These are phyloP conservation scores for Catharus bicknelli DNA, from an alignment of 2,113 vertebrate genomes.

Conservation along the genomic window DNA sequence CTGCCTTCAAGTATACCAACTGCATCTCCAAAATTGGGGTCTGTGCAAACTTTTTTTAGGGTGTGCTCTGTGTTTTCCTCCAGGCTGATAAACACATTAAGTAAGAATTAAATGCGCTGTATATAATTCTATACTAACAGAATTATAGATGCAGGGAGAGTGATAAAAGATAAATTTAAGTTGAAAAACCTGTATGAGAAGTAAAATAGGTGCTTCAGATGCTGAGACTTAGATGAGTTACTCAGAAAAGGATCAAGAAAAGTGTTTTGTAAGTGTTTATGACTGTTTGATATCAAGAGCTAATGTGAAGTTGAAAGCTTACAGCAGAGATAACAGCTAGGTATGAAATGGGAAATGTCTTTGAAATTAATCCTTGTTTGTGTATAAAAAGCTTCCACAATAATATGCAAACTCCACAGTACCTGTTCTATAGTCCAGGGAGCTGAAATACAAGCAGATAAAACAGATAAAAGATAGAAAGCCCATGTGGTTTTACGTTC, in stretches of 20 bases:
- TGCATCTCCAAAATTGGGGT: neutral
- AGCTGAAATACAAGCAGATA: neutral
- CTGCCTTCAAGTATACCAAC: neutral
- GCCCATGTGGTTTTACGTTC: neutral
- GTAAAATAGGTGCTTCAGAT: neutral
- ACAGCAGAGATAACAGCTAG: neutral
- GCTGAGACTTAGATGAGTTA: neutral
- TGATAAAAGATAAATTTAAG: neutral
- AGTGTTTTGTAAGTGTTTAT: slow-evolving; percentile 19
- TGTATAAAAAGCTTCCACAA: neutral
- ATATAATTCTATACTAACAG: neutral
- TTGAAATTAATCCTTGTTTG: slow-evolving; percentile 19
- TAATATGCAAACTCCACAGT: neutral
- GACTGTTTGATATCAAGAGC: neutral
- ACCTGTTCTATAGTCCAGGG: neutral
- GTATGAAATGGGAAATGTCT: neutral
- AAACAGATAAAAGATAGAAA: neutral
- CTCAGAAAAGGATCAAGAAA: neutral
- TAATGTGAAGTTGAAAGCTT: neutral
- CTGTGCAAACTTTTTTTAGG: neutral
- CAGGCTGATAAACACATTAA: neutral
- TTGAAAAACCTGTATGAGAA: neutral
- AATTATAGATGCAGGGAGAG: neutral
- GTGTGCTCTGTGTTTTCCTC: neutral
- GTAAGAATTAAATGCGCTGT: neutral